Conservation (phyloP, 2,797 vertebrate species). For the Aphelocoma californica region DNA sequence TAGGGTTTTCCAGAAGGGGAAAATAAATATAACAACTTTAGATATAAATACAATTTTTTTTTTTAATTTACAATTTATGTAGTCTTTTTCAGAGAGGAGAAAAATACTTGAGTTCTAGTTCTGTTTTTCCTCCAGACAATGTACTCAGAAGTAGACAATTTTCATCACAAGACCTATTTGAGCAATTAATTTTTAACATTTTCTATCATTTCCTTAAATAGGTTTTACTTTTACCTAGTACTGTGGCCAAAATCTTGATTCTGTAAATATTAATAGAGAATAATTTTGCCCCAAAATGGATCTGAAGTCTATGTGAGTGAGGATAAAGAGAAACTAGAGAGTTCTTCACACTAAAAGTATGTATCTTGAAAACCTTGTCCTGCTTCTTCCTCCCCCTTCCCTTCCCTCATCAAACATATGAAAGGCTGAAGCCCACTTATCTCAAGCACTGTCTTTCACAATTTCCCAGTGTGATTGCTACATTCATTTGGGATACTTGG, state of each 20-base stretch:
- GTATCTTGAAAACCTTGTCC: not conserved
- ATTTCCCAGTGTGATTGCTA: constrained; percentile 42
- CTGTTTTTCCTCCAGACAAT: not conserved
- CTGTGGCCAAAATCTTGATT: not conserved
- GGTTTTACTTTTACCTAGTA: not conserved
- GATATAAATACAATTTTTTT: not conserved
- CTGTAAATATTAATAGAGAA: not conserved
- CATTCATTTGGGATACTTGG: constrained; percentile 45
- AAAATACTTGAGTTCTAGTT: not conserved
- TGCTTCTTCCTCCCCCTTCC: not conserved
- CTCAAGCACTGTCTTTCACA: constrained; percentile 43
- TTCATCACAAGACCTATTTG: not conserved
- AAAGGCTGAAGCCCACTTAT: constrained; percentile 51
- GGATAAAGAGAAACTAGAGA: not conserved
- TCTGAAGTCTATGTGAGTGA: not conserved
- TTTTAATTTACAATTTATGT: not conserved
- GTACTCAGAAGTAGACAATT: not conserved
- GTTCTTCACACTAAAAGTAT: not conserved
- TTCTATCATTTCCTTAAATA: not conserved
- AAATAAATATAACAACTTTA: not conserved
- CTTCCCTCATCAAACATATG: not conserved
- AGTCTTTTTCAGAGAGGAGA: not conserved
- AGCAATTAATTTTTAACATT: not conserved
- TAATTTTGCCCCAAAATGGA: not conserved
- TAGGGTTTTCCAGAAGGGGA: not conserved